Percentiles rank a stretch among this genome's conserved stretches.
Conservation (phyloP, 2,797 vertebrate genomes). For the Notamacropus eugenii region DNA sequence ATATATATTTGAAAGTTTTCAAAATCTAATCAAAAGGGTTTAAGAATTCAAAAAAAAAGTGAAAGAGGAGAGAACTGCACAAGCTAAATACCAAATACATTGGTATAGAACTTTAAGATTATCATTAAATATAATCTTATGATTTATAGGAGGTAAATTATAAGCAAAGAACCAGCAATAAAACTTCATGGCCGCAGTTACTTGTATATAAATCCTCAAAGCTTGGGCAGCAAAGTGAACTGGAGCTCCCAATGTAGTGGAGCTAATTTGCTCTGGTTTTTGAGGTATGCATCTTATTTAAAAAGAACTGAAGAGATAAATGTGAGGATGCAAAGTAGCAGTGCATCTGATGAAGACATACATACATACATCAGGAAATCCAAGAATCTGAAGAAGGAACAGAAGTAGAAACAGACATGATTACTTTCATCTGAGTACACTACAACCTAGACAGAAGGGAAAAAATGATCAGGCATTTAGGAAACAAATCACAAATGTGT, state of each 20-base stretch:
- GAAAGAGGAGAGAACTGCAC: neutral
- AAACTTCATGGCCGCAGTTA: neutral
- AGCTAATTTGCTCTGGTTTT: neutral
- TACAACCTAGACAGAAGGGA: neutral
- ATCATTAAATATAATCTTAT: neutral
- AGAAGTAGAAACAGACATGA: neutral
- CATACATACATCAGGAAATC: neutral
- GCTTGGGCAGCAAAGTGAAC: neutral
- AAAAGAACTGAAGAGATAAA: neutral
- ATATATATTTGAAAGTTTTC: neutral
- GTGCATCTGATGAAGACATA: neutral
- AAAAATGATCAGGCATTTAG: neutral
- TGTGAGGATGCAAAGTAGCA: neutral
- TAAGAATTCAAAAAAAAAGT: neutral
- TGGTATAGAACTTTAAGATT: neutral
- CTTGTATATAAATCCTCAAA: neutral
- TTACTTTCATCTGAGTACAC: neutral
- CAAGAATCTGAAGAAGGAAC: neutral
- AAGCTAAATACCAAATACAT: neutral
- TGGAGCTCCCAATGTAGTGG: neutral
- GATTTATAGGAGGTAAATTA: neutral
- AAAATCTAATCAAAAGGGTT: neutral
- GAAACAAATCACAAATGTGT: neutral
- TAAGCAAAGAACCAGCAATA: neutral
- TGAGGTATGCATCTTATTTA: neutral